Conservation (phyloP, 2,797 vertebrate genomes). For the Sebastes matsubarae region DNA sequence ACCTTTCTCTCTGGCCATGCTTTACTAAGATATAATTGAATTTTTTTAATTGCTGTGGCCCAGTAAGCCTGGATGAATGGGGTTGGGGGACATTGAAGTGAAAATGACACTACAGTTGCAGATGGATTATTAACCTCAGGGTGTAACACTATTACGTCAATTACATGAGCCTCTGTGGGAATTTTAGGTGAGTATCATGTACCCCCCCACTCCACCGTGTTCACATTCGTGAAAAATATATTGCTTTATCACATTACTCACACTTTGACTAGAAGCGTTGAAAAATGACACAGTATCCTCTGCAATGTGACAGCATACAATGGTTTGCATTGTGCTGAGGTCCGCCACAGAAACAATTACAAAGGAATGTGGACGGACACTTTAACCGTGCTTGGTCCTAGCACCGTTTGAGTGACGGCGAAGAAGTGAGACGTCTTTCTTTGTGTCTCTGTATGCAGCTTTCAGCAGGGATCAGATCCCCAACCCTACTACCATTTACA, state of each 20-base stretch:
- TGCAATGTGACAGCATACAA: slow-evolving; percentile 12
- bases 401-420: slow-evolving; percentile 28
- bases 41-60: not conserved
- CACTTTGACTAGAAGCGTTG: slow-evolving; percentile 1
- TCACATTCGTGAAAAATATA: not conserved
- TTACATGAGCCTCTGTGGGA: slow-evolving; percentile 8
- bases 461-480: slow-evolving; percentile 47
- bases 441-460: slow-evolving; percentile 29
- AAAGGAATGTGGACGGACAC: slow-evolving; percentile 24
- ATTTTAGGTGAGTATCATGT: not conserved
- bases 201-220: not conserved
- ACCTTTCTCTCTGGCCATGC: not conserved
- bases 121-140: slow-evolving; percentile 46
- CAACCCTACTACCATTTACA: not conserved
- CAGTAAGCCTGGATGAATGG: not conserved
- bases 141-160: slow-evolving; percentile 28
- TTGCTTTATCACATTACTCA: slow-evolving; percentile 32
- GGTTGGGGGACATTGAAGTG: slow-evolving; percentile 1
- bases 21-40: not conserved
- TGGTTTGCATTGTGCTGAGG: slow-evolving; percentile 12
- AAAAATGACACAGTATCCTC: slow-evolving; percentile 24
- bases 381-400: not conserved
- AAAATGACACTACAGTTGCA: slow-evolving; percentile 35
- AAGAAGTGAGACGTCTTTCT: slow-evolving; percentile 27
- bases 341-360: slow-evolving; percentile 13